These are phyloP conservation scores for Drosophila seguyi DNA, from an alignment of 1,140 invertebrate species.

Conservation along the genomic window DNA sequence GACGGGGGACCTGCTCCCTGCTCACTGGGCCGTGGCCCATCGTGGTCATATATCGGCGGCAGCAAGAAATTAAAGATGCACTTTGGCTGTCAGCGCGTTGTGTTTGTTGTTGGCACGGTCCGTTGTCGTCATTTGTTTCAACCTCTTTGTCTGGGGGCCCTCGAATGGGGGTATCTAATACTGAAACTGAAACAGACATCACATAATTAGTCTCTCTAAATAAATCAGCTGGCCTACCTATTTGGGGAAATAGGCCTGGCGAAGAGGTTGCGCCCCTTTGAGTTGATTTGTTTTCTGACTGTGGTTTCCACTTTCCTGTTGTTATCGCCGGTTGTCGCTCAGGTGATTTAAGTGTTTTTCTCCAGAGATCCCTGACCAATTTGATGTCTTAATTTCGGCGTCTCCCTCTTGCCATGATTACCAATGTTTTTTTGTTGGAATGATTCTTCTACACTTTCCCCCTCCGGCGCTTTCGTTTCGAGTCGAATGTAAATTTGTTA, in stretches of 20 bases:
- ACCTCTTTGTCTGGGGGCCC: constrained; percentile 14
- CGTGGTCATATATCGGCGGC: constrained; percentile 38
- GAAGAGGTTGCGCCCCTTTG: background rate
- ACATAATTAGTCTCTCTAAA: constrained; percentile 79
- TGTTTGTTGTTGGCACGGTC: constrained; percentile 57
- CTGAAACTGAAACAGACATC: constrained; percentile 53
- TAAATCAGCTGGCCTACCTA: constrained; percentile 64
- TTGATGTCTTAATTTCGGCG: constrained; percentile 73
- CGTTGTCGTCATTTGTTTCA: constrained; percentile 59
- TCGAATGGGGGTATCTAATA: constrained; percentile 47
- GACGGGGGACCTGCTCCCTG: constrained; percentile 30
- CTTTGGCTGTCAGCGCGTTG: constrained; percentile 67
- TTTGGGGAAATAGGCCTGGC: constrained; percentile 35
- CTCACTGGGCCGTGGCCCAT: constrained; percentile 65
- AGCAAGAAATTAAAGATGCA: constrained; percentile 77
- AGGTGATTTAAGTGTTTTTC: constrained; percentile 75
- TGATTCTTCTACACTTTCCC: constrained; percentile 30
- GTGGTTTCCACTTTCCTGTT: constrained; percentile 41
- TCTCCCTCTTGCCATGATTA: constrained; percentile 23
- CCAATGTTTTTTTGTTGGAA: constrained; percentile 20
- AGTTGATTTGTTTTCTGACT: constrained; percentile 67
- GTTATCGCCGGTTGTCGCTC: constrained; percentile 73
- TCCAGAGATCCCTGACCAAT: constrained; percentile 42
- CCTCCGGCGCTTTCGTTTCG: constrained; percentile 60
- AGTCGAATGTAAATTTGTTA: constrained; percentile 62